Base-by-base conservation (phyloP, 2,113 vertebrate genomes). In the Pholis gunnellus region DNA sequence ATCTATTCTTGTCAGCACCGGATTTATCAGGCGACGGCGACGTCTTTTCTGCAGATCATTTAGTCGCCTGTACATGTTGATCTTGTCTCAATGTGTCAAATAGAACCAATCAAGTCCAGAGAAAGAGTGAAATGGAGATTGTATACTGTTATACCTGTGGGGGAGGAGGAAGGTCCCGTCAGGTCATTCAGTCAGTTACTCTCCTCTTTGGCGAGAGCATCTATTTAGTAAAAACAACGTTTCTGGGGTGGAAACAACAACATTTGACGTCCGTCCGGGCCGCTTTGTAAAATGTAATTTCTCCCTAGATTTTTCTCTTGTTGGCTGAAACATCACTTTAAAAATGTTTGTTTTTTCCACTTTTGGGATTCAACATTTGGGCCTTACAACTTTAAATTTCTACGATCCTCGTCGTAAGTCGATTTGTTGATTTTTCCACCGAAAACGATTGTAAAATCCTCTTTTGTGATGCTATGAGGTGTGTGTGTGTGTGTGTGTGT, bases 1-100 rank as follows among this genome's bases (percentile, higher is more conserved):
- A 75, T 83, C 69, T 83, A 84, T 90, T 91, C 74, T 75, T 2
- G 84, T 88, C 83, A 54, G 75, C 2, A 7, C 71, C n/a, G 25
- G 54, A 83, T 72, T 80, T 52, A 63, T 61, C 68, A 15, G 50
- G 46, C 20, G 54, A 85, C 38, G 81, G 20, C 50, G 27, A 18
- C 40, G 17, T 68, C 72, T 60, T 18, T 60, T 18, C 73, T 7
- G 56, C 48, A 56, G 18, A 48, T 27, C 31, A 83, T 79, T 64
- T 36, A 27, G 44, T 57, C 8, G 11, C 54, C 69, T 38, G 34
- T 14, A 36, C 11, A 60, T 64, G 61, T n/a, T 67, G 66, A 65
- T 74, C 40, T 52, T 25, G 65, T 74, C 69, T 46, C 27, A 17
- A 40, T 7, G 18, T 25, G 36, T 38, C 27, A 20, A 15, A 31